phyloP scores from a whole-genome alignment of 1,140 invertebrate species.

The Cyphomyrmex costatus region DNA sequence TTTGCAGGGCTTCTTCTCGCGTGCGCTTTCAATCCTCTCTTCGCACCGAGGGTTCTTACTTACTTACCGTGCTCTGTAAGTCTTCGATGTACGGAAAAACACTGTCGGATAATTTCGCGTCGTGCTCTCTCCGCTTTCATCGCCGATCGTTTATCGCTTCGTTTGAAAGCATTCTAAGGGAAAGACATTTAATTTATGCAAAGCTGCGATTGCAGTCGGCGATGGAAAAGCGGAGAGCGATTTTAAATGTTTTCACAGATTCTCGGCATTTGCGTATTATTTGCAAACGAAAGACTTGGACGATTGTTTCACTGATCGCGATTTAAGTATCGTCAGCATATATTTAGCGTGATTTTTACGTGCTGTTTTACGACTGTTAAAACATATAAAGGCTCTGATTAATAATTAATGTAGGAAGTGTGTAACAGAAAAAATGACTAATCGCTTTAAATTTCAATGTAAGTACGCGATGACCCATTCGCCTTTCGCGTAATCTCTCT shows the following conservation, averaged over 20 bases:
- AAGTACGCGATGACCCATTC: neutral
- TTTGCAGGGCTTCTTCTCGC: constrained; percentile 82
- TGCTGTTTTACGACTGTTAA: neutral
- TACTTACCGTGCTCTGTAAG: constrained; percentile 78
- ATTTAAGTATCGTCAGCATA: neutral
- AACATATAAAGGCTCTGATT: neutral
- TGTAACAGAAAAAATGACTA: neutral
- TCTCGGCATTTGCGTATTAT: constrained; percentile 30
- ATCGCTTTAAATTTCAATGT: constrained; percentile 9
- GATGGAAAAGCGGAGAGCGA: constrained; percentile 10
- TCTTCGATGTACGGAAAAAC: constrained; percentile 81
- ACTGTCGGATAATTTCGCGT: constrained; percentile 71
- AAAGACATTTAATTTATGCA: constrained; percentile 45
- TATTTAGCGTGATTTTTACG: neutral
- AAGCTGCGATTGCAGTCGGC: constrained; percentile 36
- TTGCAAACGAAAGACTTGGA: neutral
- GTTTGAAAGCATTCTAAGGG: neutral
- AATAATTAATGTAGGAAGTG: neutral
- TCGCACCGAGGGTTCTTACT: constrained; percentile 68
- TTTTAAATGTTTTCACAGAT: constrained; percentile 38
- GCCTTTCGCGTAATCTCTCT: neutral
- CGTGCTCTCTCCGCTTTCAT: constrained; percentile 30
- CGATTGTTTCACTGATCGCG: neutral
- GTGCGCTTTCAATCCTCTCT: constrained; percentile 47
- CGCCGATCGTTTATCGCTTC: constrained; percentile 17